Conservation (phyloP, 1,140 invertebrate genomes). For the Lasioglossum albipes region DNA sequence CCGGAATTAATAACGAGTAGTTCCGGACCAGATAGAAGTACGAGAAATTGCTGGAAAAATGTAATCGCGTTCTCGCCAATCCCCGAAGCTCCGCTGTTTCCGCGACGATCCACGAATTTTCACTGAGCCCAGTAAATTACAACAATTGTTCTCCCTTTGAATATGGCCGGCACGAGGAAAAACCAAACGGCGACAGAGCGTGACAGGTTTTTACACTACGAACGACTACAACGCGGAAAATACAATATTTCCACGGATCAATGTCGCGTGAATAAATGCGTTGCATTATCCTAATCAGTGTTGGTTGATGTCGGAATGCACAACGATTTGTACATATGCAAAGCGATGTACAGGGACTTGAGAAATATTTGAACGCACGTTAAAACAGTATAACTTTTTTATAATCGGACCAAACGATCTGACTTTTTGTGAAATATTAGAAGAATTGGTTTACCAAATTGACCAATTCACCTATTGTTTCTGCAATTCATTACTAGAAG, state of each 20-base stretch:
- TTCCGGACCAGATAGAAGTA: neutral
- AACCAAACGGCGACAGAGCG: slow-evolving; percentile 17
- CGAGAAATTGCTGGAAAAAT: neutral
- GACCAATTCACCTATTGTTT: no score
- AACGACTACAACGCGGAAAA: neutral
- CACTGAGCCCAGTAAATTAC: slow-evolving; percentile 14
- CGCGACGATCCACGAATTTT: slow-evolving; percentile 25
- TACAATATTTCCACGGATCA: slow-evolving; percentile 2
- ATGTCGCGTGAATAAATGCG: slow-evolving; percentile 6
- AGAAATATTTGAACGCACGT: no score
- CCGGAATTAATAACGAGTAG: slow-evolving; percentile 17
- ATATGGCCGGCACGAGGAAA: neutral
- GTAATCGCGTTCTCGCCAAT: neutral
- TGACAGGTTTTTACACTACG: neutral
- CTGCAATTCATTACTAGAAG: no score
- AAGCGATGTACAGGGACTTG: no score
- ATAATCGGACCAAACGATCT: no score
- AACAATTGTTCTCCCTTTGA: slow-evolving; percentile 25
- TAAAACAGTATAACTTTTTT: no score
- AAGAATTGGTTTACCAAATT: no score
- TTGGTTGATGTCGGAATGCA: neutral
- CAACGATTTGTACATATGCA: no score
- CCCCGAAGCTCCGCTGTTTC: neutral
- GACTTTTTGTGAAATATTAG: no score
- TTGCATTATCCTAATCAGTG: slow-evolving; percentile 48